Evolutionary conservation across 2,113 vertebrate genomes (phyloP), one percentile per base, ranked within the genome.

Genomic region (Nyctibius bracteatus): DNA sequence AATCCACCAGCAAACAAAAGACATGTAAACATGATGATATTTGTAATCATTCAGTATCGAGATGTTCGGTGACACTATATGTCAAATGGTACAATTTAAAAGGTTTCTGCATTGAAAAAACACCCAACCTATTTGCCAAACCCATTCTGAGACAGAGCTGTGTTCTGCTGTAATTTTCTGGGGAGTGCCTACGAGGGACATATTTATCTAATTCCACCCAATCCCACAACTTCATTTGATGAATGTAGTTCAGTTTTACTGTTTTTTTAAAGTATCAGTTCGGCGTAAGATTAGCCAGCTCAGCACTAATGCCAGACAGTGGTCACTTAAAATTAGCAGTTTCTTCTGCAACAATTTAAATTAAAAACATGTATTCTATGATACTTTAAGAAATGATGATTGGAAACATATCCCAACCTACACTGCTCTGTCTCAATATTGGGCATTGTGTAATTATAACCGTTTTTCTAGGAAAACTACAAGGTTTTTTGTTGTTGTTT

Each of bases 261-360:
- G 88, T 44, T 92, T 96, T 77, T 78, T 88, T 90, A 92, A 97
- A 96, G 88, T 96, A 96, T 86, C 82, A 6, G 92, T 97, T 97
- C 81, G 91, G 96, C 31, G 9, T 73, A 94, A 94, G 96, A 96
- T 96, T 97, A 97, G 96, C 97, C 94, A 95, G 83, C 95, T 97
- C 97, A 97, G 97, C 97, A 98, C 74, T 97, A 97, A 96, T 92
- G 93, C 88, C 70, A 97, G 97, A 98, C 96, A 90, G 97, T 92
- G 96, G 97, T 97, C 96, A 96, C 92, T 97, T 96, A 96, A 97
- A 98, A 96, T 97, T 97, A 98, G 96, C 89, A 97, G 89, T 92
- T 94, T 89, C 88, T 87, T 96, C 97, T 93, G 82, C 96, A 93
- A 81, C 90, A 86, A 44, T 95, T 88, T 94, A 97, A 97, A 97